phyloP scores from a whole-genome alignment of 53 echinoderm and acorn worm species.

The Actinopyga echinites region DNA sequence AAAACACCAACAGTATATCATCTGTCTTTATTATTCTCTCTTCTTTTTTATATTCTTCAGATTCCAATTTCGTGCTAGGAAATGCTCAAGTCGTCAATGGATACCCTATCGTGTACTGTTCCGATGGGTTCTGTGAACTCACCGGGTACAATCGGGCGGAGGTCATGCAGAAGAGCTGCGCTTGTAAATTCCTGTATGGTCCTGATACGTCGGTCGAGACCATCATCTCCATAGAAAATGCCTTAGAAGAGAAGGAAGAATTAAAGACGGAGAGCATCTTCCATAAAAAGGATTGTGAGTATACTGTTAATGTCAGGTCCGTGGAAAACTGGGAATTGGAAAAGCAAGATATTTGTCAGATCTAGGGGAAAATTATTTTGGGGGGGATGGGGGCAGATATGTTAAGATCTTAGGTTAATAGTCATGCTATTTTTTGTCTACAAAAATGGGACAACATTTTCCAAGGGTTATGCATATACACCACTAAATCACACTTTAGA shows the following conservation, averaged over 20 bases:
- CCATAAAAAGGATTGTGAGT: slow-evolving; percentile 92
- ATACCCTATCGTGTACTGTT: slow-evolving; percentile 95
- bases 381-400: neutral
- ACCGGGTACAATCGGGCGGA: slow-evolving; percentile 91
- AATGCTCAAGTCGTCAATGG: slow-evolving; percentile 88
- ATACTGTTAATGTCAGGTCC: no score
- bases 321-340: no score
- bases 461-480: no score
- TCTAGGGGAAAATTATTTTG: neutral
- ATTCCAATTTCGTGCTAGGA: slow-evolving; percentile 99
- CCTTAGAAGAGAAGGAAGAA: slow-evolving; percentile 82
- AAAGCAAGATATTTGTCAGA: no score
- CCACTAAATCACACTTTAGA: no score
- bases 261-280: slow-evolving; percentile 92
- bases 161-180: slow-evolving; percentile 96
- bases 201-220: slow-evolving; percentile 83
- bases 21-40: no score
- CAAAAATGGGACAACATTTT: no score
- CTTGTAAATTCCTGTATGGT: slow-evolving; percentile 95
- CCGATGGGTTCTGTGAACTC: slow-evolving; percentile 98
- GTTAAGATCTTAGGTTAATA: no score
- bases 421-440: no score
- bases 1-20: no score
- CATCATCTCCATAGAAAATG: slow-evolving; percentile 78
- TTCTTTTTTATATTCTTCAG: slow-evolving; percentile 30